Conservation (phyloP, 2,888 invertebrate genomes). For the Baccha elongata region DNA sequence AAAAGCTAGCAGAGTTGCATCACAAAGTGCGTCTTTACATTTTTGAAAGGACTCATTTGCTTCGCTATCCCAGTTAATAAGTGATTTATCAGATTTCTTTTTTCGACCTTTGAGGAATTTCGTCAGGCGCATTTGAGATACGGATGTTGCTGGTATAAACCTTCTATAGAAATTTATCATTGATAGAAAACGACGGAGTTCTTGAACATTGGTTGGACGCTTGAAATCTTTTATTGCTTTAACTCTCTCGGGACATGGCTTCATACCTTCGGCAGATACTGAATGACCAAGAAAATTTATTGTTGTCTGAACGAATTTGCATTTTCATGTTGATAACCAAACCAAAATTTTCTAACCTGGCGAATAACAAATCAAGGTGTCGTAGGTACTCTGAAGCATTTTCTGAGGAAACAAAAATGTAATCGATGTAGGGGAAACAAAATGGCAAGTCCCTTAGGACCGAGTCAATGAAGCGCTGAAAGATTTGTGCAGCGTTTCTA, state of each 20-base stretch:
- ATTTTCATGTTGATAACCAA: conserved; percentile 59
- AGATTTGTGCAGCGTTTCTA: too few species aligned
- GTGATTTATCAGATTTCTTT: conserved; percentile 4
- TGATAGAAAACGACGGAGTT: conserved; percentile 67
- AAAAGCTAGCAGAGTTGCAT: too few species aligned
- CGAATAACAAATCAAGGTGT: conserved; percentile 27
- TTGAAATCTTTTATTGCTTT: conserved; percentile 15
- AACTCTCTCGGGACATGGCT: conserved; percentile 42
- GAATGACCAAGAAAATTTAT: conserved; percentile 26
- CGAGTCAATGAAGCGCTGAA: too few species aligned
- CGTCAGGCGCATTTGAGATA: not conserved
- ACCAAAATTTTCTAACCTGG: conserved; percentile 10
- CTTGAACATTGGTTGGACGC: not conserved
- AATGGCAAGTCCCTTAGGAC: conserved; percentile 66
- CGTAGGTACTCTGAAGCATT: conserved; percentile 24
- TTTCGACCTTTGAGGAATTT: not conserved
- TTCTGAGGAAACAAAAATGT: conserved; percentile 52
- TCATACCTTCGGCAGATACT: conserved; percentile 8
- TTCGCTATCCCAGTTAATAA: not conserved
- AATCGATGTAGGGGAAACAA: conserved; percentile 57
- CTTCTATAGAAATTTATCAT: conserved; percentile 72
- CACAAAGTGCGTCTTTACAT: not conserved
- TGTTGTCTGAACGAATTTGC: conserved; percentile 21
- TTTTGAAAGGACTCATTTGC: not conserved
- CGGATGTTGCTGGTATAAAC: not conserved